phyloP scores from a whole-genome alignment of 2,113 vertebrate species.

The Pristiophorus japonicus region DNA sequence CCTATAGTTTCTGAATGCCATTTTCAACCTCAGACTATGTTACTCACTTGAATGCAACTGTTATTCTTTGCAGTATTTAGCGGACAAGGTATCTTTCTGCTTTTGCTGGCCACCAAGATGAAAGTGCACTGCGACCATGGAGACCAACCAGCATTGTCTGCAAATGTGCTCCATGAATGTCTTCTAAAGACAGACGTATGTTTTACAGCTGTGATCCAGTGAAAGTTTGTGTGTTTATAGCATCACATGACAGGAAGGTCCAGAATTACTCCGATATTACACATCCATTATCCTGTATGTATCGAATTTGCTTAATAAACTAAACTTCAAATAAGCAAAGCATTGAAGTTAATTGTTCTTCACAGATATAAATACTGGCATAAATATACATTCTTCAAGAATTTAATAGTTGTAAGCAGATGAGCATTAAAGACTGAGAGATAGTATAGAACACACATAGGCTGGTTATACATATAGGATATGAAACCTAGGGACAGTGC shows the following conservation, averaged over 20 bases:
- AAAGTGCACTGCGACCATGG: conserved; percentile 20
- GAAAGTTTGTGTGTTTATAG: neutral
- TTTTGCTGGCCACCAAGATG: neutral
- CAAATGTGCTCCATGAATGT: neutral
- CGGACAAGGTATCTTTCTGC: neutral
- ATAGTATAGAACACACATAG: neutral
- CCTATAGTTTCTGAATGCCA: conserved; percentile 4
- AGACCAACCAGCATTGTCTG: neutral
- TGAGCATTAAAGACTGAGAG: neutral
- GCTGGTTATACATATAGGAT: neutral
- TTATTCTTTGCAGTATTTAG: neutral
- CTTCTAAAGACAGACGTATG: neutral
- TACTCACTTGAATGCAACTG: neutral
- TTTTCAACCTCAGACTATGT: neutral
- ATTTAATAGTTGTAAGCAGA: neutral
- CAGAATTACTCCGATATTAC: neutral
- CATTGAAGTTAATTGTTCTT: neutral
- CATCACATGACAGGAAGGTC: neutral
- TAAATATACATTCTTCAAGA: neutral
- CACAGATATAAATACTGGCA: neutral
- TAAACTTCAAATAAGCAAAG: neutral
- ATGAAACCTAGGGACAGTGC: neutral
- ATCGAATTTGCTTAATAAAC: neutral
- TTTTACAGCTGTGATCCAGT: neutral
- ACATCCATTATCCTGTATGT: neutral